Percentiles rank a stretch among this genome's conserved stretches.
These are phyloP conservation scores for Pollenia labialis DNA, from an alignment of 2,888 invertebrate genomes.

Conservation along the genomic window DNA sequence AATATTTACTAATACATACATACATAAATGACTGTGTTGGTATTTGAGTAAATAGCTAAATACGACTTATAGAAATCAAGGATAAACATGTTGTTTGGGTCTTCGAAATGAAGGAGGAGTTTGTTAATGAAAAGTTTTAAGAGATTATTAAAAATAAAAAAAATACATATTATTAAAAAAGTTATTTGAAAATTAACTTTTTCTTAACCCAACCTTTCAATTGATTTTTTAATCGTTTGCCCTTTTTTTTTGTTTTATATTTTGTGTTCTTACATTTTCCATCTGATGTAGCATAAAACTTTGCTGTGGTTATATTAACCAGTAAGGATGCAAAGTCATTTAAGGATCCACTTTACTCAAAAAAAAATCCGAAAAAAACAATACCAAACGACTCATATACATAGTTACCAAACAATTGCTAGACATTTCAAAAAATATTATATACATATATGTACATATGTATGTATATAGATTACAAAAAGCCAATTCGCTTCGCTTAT, in stretches of 20 bases:
- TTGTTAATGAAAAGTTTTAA: slow-evolving; percentile 68
- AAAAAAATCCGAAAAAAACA: slow-evolving; percentile 40
- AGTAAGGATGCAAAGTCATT: slow-evolving; percentile 83
- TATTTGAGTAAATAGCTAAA: slow-evolving; percentile 34
- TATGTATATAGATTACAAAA: slow-evolving; percentile 65
- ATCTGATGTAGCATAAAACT: slow-evolving; percentile 75
- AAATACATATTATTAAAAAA: background rate
- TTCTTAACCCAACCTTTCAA: slow-evolving; percentile 53
- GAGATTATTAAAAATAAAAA: slow-evolving; percentile 1
- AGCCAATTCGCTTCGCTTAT: slow-evolving; percentile 70
- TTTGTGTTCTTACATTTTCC: slow-evolving; percentile 15
- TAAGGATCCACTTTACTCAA: slow-evolving; percentile 61
- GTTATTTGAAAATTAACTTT: background rate
- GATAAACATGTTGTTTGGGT: slow-evolving; percentile 5
- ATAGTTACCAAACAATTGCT: slow-evolving; percentile 49
- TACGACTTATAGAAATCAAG: slow-evolving; percentile 25
- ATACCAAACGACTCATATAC: slow-evolving; percentile 10
- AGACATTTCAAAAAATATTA: slow-evolving; percentile 43
- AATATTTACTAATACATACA: no score
- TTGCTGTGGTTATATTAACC: slow-evolving; percentile 84
- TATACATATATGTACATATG: background rate
- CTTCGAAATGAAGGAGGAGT: slow-evolving; percentile 77
- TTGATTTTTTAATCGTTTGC: slow-evolving; percentile 51
- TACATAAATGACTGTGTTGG: slow-evolving; percentile 74
- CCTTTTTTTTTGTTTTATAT: background rate